Conservation (phyloP, 2,888 invertebrate genomes). For the Drosophila pseudotakahashii region DNA sequence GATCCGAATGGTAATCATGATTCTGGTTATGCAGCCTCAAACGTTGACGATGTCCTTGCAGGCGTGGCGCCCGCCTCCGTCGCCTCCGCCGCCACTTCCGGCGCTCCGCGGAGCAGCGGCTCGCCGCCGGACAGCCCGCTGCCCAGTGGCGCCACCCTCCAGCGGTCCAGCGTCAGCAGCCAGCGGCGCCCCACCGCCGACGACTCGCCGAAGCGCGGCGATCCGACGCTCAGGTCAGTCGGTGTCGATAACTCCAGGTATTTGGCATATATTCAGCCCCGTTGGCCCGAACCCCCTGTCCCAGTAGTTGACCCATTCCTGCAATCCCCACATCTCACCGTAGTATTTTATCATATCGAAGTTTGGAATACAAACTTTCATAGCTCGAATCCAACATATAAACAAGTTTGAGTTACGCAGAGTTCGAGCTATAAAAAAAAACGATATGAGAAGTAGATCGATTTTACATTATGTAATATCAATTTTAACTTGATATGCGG, state of each 20-base stretch:
- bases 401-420: no score
- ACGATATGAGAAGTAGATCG: no score
- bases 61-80: slow-evolving; percentile 80
- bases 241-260: slow-evolving; percentile 37
- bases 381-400: no score
- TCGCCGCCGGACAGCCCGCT: slow-evolving; percentile 86
- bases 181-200: slow-evolving; percentile 81
- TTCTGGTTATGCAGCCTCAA: slow-evolving; percentile 91
- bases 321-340: no score
- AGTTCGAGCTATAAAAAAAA: no score
- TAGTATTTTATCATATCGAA: no score
- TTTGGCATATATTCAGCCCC: not conserved
- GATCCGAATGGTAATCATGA: slow-evolving; percentile 94
- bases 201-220: slow-evolving; percentile 83
- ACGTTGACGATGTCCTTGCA: slow-evolving; percentile 86
- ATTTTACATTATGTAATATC: no score
- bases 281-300: not conserved
- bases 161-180: slow-evolving; percentile 81
- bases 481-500: no score
- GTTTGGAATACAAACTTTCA: no score
- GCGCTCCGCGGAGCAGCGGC: slow-evolving; percentile 82
- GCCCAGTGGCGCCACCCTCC: slow-evolving; percentile 81
- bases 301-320: not conserved
- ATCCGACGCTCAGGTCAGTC: slow-evolving; percentile 83
- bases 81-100: slow-evolving; percentile 11